Evolutionary conservation across 2,888 invertebrate genomes (phyloP).

Genomic region (Piscicola geometra): DNA sequence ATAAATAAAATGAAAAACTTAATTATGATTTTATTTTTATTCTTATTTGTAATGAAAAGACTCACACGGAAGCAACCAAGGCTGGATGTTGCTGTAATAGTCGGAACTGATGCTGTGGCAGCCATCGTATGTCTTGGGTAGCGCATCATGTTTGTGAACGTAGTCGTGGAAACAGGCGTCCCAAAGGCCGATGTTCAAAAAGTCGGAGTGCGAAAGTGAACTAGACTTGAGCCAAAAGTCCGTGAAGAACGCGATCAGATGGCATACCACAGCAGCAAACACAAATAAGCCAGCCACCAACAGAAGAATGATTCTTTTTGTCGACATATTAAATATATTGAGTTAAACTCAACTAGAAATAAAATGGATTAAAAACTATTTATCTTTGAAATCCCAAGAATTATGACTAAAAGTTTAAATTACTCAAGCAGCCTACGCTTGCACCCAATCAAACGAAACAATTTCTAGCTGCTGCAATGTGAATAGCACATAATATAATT

Average conservation of each 20-base stretch:
- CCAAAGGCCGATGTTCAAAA: conserved; percentile 43
- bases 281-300: conserved; percentile 34
- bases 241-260: conserved; percentile 38
- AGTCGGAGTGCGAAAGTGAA: conserved; percentile 34
- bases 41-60: too few species aligned
- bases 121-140: conserved; percentile 40
- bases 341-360: not conserved
- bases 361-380: not conserved
- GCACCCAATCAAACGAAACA: not conserved
- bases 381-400: too few species aligned
- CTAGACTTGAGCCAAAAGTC: conserved; percentile 41
- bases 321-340: conserved; percentile 6
- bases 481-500: not conserved
- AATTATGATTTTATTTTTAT: not conserved
- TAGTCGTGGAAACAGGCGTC: conserved; percentile 42
- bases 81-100: conserved; percentile 37
- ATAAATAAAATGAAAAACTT: not conserved
- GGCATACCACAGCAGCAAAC: conserved; percentile 35
- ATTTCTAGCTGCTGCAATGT: conserved; percentile 1
- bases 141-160: conserved; percentile 41
- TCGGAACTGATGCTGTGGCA: conserved; percentile 41
- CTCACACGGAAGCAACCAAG: conserved; percentile 43
- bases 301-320: conserved; percentile 20
- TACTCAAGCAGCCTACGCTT: not conserved
- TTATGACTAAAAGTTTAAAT: too few species aligned